Conservation (phyloP, 2,888 invertebrate genomes). For the Erynnis tages region DNA sequence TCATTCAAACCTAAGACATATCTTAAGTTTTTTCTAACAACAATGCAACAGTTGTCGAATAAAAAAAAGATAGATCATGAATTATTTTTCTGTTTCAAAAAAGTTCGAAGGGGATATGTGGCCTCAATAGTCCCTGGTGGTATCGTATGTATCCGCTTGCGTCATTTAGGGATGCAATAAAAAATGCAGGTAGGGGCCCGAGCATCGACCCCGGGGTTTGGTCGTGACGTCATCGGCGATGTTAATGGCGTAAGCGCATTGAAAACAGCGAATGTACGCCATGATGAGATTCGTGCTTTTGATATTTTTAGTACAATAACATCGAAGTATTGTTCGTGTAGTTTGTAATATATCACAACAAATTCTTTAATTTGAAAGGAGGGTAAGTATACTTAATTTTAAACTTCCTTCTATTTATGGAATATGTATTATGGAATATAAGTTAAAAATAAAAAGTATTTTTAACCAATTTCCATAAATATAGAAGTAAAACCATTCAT, state of each 20-base stretch:
- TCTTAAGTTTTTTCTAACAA: neutral
- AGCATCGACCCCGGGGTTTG: conserved; percentile 70
- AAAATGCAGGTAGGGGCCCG: conserved; percentile 78
- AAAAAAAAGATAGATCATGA: conserved; percentile 8
- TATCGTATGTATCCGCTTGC: conserved; percentile 55
- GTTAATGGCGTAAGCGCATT: conserved; percentile 42
- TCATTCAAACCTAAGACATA: neutral
- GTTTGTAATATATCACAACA: too few relatives aligned
- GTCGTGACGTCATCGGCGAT: conserved; percentile 65
- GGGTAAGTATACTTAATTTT: too few relatives aligned
- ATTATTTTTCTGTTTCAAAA: conserved; percentile 19
- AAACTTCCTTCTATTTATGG: too few relatives aligned
- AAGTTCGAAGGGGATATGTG: conserved; percentile 33
- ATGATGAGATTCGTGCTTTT: too few relatives aligned
- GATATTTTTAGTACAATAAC: too few relatives aligned
- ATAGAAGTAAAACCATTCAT: too few relatives aligned
- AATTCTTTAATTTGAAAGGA: too few relatives aligned
- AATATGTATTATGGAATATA: too few relatives aligned
- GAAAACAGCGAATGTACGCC: conserved; percentile 53
- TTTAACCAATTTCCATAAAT: too few relatives aligned
- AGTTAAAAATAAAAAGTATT: too few relatives aligned
- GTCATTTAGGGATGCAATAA: conserved; percentile 71
- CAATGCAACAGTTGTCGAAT: conserved; percentile 1
- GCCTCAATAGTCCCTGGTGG: conserved; percentile 37
- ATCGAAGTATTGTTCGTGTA: too few relatives aligned